A percentile compares a stretch with the other conserved stretches of the same genome.
These are phyloP conservation scores for Neolamprologus devosi DNA, from an alignment of 2,113 vertebrate genomes.

Conservation along the genomic window DNA sequence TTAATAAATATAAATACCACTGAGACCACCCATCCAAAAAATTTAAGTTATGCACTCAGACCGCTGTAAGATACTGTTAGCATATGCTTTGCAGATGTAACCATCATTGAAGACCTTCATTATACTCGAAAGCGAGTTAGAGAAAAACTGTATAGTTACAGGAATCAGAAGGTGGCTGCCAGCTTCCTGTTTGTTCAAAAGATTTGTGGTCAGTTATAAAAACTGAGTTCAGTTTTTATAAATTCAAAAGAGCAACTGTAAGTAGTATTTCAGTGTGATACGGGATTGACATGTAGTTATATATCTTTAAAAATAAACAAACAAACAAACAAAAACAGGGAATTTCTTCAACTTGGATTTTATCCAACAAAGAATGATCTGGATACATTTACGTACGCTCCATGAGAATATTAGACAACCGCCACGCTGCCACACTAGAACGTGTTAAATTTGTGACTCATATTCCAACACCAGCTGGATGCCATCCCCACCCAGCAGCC, in stretches of 20 bases:
- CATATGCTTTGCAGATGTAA: conserved; percentile 62
- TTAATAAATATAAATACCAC: conserved; percentile 57
- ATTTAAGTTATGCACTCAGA: conserved; percentile 46
- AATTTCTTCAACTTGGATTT: neutral
- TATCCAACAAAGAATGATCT: neutral
- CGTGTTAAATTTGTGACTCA: conserved; percentile 38
- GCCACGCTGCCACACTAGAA: neutral
- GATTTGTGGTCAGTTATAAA: neutral
- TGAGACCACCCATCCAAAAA: conserved; percentile 54
- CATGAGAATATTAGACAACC: neutral
- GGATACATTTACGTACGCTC: neutral
- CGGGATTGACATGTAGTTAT: fast-evolving
- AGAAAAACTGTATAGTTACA: conserved; percentile 4
- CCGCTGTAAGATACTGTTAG: conserved; percentile 37
- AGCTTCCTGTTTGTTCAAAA: neutral
- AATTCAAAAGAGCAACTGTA: neutral
- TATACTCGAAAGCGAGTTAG: neutral
- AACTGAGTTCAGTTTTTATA: neutral
- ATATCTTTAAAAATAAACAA: neutral
- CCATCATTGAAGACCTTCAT: neutral
- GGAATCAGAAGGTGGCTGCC: neutral
- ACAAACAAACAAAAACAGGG: neutral
- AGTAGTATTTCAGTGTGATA: neutral
- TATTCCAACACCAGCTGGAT: conserved; percentile 47
- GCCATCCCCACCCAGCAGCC: conserved; percentile 15